Conservation (phyloP, 2,888 invertebrate genomes). For the Polymixis flavicincta region DNA sequence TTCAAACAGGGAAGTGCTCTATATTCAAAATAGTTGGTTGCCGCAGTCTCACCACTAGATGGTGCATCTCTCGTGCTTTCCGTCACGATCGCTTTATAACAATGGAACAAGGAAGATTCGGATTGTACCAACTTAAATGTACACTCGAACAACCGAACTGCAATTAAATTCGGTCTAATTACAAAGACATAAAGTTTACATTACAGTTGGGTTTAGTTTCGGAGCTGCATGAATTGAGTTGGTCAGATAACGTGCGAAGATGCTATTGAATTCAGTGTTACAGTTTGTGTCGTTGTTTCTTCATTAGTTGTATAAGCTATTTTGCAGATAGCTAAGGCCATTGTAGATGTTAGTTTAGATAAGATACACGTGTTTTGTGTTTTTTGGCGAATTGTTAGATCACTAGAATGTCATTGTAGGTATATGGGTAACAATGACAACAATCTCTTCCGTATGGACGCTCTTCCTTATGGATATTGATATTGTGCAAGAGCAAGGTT, state of each 20-base stretch:
- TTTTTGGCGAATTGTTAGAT: constrained; percentile 39
- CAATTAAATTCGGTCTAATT: constrained; percentile 46
- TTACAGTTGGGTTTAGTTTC: constrained; percentile 27
- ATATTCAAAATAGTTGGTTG: constrained; percentile 69
- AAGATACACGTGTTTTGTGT: constrained; percentile 33
- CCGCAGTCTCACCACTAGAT: constrained; percentile 70
- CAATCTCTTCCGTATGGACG: background rate
- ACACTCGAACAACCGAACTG: constrained; percentile 22
- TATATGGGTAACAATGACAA: no score
- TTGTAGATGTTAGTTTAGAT: constrained; percentile 47
- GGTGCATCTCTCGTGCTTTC: constrained; percentile 74
- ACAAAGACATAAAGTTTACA: constrained; percentile 38
- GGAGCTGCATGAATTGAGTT: constrained; percentile 35
- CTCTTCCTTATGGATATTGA: background rate
- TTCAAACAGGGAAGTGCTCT: constrained; percentile 69
- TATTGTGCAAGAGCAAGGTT: background rate
- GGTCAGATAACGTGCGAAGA: constrained; percentile 71
- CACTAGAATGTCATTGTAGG: constrained; percentile 11
- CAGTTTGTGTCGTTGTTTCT: constrained; percentile 68
- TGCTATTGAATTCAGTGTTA: constrained; percentile 63
- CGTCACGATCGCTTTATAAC: constrained; percentile 77
- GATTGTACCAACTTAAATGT: constrained; percentile 44
- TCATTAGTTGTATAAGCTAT: constrained; percentile 70
- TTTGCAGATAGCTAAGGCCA: constrained; percentile 66
- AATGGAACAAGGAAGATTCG: constrained; percentile 78